Evolutionary conservation across 2,797 vertebrate genomes (phyloP), one percentile per base, ranked within the genome.

Genomic region (Cercopithecus diana): DNA sequence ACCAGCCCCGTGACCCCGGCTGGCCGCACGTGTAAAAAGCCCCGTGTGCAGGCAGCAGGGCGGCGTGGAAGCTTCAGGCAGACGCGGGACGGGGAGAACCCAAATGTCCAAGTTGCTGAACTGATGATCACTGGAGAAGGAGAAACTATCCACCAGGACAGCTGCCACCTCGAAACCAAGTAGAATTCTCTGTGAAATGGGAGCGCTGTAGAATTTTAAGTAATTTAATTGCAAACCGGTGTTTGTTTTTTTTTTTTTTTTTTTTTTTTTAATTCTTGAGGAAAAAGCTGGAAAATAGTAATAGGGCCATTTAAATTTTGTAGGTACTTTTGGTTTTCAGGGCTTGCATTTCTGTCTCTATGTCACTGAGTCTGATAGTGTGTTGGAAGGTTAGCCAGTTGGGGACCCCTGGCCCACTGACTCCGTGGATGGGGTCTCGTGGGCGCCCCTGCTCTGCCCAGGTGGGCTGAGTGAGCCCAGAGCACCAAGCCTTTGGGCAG

Each of bases 171-270:
- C 83, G 41, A 64, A 70, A 80, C 90, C 41, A 87, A 80, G 89
- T 77, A 93, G 95, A 92, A 36, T 61, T 94, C 70, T 93, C 89
- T 43, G 96, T 94, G 92, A 95, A 96, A 93, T 81, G 83, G 83
- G 93, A 95, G 85, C 93, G 90, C 84, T 82, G 7, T 92, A 95
- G 97, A 90, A 72, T 88, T 82, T 97, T 89, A 88, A 96, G 95
- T 97, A 98, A 98, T 97, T 98, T 97, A 97, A 98, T 96, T 97
- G 90, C 87, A 94, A 90, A 64, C 52, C 20, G 1, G 4, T 26
- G n/a, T n/a, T n/a, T n/a, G n/a, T 30, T 64, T 73, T 45, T 55
- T 83, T 57, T 77, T 79, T 45, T 88, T 90, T 86, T 81, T 45
- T 88, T 90, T 86, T 81, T 79, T 97, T 79, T 26, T 61, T 20